Evolutionary conservation across 37 sponge, comb jelly and placozoan species (phyloP).

Genomic region (Hormiphora californensis): DNA sequence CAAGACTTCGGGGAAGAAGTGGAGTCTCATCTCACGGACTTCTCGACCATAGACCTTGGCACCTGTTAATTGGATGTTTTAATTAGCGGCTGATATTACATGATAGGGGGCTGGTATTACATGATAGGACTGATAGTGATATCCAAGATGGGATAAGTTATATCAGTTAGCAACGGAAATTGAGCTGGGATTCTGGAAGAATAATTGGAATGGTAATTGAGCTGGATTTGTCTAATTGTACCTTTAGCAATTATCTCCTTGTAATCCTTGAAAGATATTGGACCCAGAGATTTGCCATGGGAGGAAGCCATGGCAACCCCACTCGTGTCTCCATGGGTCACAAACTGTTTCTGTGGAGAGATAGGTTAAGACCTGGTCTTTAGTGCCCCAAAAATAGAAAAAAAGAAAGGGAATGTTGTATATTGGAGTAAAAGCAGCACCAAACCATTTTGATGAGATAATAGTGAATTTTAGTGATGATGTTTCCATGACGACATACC

Average conservation of each 20-base stretch:
- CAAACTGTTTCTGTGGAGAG: slow-evolving; percentile 66
- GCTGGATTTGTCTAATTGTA: slow-evolving; percentile 60
- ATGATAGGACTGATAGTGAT: no score
- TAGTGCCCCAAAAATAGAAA: no score
- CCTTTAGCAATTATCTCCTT: slow-evolving; percentile 70
- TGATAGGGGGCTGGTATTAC: background rate
- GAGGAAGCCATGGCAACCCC: background rate
- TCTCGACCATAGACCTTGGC: slow-evolving; percentile 55
- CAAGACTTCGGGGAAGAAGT: slow-evolving; percentile 83
- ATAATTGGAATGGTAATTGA: background rate
- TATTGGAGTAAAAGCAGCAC: no score
- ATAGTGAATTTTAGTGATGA: no score
- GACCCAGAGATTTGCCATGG: slow-evolving; percentile 65
- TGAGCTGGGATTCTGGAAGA: background rate
- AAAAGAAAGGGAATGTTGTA: no score
- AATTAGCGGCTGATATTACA: background rate
- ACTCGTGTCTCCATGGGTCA: slow-evolving; percentile 67
- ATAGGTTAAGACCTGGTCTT: no score
- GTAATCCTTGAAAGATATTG: slow-evolving; percentile 63
- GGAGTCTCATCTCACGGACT: slow-evolving; percentile 63
- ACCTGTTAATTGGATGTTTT: background rate
- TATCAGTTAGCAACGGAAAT: background rate
- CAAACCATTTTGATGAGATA: no score
- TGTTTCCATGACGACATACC: no score
- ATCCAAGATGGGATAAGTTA: no score